phyloP scores from a whole-genome alignment of 2,888 invertebrate genomes.

The Pachliopta kotzebuea region DNA sequence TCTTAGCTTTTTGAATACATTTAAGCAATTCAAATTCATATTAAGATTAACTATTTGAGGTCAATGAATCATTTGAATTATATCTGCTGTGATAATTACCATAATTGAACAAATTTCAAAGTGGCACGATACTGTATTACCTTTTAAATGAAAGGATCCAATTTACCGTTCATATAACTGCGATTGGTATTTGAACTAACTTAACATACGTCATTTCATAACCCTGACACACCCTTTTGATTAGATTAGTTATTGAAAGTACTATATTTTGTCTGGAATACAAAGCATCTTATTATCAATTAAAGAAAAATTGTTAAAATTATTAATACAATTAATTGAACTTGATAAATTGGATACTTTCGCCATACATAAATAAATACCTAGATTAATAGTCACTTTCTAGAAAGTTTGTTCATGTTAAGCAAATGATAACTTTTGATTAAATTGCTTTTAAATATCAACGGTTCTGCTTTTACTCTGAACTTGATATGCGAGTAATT shows the following conservation, averaged over 20 bases:
- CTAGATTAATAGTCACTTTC: neutral
- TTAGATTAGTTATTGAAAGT: neutral
- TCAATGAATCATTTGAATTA: too few species aligned
- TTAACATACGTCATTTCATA: neutral
- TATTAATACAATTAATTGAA: neutral
- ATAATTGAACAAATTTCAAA: neutral
- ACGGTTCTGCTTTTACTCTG: neutral
- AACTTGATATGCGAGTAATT: neutral
- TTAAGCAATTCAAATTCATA: too few species aligned
- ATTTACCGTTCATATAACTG: neutral
- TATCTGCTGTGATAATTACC: neutral
- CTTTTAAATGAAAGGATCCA: neutral
- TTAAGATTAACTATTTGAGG: too few species aligned
- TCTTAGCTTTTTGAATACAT: too few species aligned
- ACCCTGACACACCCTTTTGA: slow-evolving; percentile 2
- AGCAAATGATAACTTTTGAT: neutral
- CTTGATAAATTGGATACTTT: neutral
- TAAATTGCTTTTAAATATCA: neutral
- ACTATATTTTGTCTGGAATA: too few species aligned
- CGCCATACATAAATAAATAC: neutral
- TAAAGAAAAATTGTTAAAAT: neutral
- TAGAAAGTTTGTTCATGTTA: slow-evolving; percentile 1
- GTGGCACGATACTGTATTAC: neutral
- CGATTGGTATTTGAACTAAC: neutral
- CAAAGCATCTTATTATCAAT: neutral